Conservation (phyloP, 2,888 invertebrate genomes). For the Hydroisotoma schaefferi region DNA sequence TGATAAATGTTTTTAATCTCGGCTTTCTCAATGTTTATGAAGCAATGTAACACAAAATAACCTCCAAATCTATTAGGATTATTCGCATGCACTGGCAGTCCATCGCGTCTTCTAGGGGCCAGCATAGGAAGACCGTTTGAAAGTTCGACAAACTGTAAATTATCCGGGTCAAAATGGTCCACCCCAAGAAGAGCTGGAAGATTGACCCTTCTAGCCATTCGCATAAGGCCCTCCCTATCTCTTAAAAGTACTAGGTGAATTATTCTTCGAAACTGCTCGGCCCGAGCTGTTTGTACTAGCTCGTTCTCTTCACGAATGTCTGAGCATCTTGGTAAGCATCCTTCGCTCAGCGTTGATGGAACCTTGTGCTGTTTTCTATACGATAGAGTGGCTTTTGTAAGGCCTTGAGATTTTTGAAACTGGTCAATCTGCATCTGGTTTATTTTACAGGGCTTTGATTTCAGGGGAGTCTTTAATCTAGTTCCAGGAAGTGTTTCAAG, state of each 20-base stretch:
- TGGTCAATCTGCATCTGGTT: neutral
- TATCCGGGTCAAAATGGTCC: constrained; percentile 31
- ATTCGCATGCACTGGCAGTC: neutral
- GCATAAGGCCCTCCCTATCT: constrained; percentile 26
- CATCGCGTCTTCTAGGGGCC: constrained; percentile 22
- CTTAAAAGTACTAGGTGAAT: constrained; percentile 28
- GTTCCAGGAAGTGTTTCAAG: neutral
- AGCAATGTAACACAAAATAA: no score
- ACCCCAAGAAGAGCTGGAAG: constrained; percentile 20
- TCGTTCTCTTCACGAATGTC: constrained; percentile 11
- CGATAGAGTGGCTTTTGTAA: constrained; percentile 18
- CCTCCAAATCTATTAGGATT: constrained; percentile 18
- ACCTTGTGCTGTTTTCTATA: constrained; percentile 15
- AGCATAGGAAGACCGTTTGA: constrained; percentile 36
- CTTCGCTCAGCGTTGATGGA: constrained; percentile 22
- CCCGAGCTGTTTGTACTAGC: constrained; percentile 25
- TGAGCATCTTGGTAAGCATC: constrained; percentile 19
- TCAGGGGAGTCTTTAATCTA: neutral
- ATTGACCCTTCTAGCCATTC: constrained; percentile 27
- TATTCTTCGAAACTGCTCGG: constrained; percentile 28
- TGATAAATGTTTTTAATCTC: no score
- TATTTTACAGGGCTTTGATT: neutral
- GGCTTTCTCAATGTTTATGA: no score
- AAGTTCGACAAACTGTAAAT: constrained; percentile 30
- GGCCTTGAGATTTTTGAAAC: constrained; percentile 15